These are phyloP conservation scores for Heliocidaris tuberculata DNA, from an alignment of 35 echinoderm and acorn worm genomes.

Conservation along the genomic window DNA sequence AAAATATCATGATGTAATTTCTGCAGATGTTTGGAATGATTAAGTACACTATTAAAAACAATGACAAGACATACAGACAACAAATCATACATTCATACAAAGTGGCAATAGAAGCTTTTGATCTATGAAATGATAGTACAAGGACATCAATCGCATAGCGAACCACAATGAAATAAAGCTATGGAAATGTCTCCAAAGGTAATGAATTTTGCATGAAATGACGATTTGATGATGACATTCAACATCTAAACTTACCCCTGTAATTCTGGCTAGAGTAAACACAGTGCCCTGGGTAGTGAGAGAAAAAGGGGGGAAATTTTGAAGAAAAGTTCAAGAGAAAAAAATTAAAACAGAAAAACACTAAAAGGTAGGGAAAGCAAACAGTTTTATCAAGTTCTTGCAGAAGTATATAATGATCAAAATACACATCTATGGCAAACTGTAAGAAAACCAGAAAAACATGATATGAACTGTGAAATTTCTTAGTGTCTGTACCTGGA, in stretches of 20 bases:
- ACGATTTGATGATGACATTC: background rate
- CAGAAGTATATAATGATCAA: too few relatives aligned
- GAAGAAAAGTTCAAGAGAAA: background rate
- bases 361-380: background rate
- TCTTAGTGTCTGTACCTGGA: too few relatives aligned
- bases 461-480: too few relatives aligned
- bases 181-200: background rate
- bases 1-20: too few relatives aligned
- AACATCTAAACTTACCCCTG: constrained; percentile 41
- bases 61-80: background rate
- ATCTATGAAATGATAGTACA: background rate
- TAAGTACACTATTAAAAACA: background rate
- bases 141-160: background rate
- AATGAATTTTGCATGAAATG: background rate
- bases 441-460: too few relatives aligned
- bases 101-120: background rate
- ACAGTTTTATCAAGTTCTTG: background rate
- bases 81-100: background rate
- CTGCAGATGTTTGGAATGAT: too few relatives aligned
- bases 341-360: background rate
- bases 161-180: background rate
- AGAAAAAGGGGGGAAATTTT: background rate
- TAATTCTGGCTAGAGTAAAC: constrained; percentile 31
- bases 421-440: too few relatives aligned
- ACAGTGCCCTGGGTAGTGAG: constrained; percentile 30